phyloP scores from a whole-genome alignment of 2,797 vertebrate species.

The Poliocrania exsul region DNA sequence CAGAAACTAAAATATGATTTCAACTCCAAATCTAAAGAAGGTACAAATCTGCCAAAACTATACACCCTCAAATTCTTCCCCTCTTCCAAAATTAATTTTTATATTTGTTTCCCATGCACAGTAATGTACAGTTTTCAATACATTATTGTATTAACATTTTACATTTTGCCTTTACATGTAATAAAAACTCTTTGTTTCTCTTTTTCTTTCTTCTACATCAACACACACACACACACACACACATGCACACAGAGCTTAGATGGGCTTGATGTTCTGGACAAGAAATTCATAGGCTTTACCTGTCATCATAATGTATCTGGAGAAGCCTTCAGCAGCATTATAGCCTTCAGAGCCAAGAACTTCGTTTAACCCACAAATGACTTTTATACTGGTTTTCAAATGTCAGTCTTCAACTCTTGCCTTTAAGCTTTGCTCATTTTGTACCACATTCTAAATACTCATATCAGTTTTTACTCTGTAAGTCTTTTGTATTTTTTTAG shows the following conservation, averaged over 20 bases:
- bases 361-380: background rate
- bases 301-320: background rate
- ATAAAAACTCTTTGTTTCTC: background rate
- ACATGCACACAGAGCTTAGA: background rate
- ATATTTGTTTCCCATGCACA: background rate
- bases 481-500: background rate
- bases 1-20: background rate
- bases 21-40: background rate
- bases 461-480: background rate
- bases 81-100: background rate
- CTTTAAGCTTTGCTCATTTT: background rate
- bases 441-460: background rate
- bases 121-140: background rate
- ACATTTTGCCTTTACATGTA: background rate
- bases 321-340: background rate
- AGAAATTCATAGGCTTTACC: background rate
- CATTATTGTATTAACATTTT: accelerated
- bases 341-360: background rate
- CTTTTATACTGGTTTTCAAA: background rate
- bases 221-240: background rate
- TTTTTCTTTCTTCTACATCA: background rate
- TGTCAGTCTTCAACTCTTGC: background rate
- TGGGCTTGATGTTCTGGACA: background rate
- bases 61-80: background rate
- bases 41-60: background rate